These are phyloP conservation scores for Sipha flava DNA, from an alignment of 1,140 invertebrate genomes.

Conservation along the genomic window DNA sequence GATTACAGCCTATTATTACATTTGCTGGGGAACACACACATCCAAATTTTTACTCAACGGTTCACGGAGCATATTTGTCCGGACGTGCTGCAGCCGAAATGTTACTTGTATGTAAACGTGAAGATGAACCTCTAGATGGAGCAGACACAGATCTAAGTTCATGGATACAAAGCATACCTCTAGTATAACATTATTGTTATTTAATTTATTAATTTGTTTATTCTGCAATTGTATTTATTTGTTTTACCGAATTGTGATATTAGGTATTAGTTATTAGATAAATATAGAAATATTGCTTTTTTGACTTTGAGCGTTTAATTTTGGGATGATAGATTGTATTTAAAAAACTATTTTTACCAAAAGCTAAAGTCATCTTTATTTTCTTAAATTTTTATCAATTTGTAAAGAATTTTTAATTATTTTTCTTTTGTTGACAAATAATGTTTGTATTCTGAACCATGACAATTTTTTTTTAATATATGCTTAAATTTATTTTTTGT, in stretches of 20 bases:
- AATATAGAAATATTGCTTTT: neutral
- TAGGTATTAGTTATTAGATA: conserved; percentile 16
- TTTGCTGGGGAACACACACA: conserved; percentile 95
- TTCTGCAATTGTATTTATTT: neutral
- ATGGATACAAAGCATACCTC: conserved; percentile 72
- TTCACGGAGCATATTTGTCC: conserved; percentile 84
- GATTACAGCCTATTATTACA: conserved; percentile 62
- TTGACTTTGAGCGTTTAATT: neutral
- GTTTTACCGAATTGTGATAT: conserved; percentile 28
- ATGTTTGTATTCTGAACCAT: neutral
- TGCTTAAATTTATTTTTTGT: too few relatives aligned
- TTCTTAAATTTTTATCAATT: neutral
- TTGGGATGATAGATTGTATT: neutral
- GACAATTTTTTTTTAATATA: too few relatives aligned
- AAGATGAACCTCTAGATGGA: conserved; percentile 53
- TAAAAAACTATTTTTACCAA: neutral
- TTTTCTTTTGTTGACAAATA: neutral
- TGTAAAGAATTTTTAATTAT: neutral
- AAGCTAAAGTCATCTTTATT: neutral
- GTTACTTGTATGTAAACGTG: conserved; percentile 48
- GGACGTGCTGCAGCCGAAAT: conserved; percentile 76
- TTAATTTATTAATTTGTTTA: neutral
- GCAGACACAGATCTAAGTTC: conserved; percentile 68
- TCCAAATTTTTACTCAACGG: conserved; percentile 86
- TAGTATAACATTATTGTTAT: conserved; percentile 40